A percentile compares a stretch with the other conserved stretches of the same genome.
phyloP scores from a whole-genome alignment of 2,888 invertebrate genomes.

The Apamea crenata region DNA sequence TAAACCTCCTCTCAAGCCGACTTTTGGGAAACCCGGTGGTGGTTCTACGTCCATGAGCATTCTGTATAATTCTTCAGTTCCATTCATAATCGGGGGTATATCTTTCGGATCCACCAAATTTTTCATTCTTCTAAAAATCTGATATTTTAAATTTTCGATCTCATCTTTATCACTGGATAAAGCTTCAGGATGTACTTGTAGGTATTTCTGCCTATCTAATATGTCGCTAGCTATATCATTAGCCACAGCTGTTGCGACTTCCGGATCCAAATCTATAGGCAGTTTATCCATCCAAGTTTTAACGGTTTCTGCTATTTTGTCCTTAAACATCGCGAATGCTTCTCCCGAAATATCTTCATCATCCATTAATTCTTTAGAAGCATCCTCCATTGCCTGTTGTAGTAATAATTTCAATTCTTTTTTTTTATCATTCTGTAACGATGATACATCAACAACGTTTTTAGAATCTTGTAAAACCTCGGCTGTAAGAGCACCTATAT shows the following conservation, averaged over 20 bases:
- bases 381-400: not conserved
- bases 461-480: conserved; percentile 12
- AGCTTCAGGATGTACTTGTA: conserved; percentile 70
- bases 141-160: conserved; percentile 77
- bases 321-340: not conserved
- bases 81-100: conserved; percentile 60
- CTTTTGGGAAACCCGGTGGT: not conserved
- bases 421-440: not conserved
- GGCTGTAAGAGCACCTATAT: conserved; percentile 15
- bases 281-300: conserved; percentile 62
- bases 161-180: conserved; percentile 70
- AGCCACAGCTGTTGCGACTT: conserved; percentile 60
- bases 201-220: conserved; percentile 75
- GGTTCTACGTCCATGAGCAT: conserved; percentile 19
- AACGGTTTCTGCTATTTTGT: conserved; percentile 8
- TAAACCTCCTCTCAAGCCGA: conserved; percentile 14
- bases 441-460: conserved; percentile 15
- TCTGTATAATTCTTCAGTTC: conserved; percentile 64
- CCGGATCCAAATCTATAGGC: conserved; percentile 57
- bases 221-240: conserved; percentile 73
- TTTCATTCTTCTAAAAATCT: conserved; percentile 73
- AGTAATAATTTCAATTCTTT: conserved; percentile 22
- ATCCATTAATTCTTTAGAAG: not conserved
- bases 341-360: not conserved
- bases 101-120: conserved; percentile 64